Evolutionary conservation across 1,140 invertebrate species (phyloP), one percentile per base, ranked within the genome.

Genomic region (Condylostylus longicornis): DNA sequence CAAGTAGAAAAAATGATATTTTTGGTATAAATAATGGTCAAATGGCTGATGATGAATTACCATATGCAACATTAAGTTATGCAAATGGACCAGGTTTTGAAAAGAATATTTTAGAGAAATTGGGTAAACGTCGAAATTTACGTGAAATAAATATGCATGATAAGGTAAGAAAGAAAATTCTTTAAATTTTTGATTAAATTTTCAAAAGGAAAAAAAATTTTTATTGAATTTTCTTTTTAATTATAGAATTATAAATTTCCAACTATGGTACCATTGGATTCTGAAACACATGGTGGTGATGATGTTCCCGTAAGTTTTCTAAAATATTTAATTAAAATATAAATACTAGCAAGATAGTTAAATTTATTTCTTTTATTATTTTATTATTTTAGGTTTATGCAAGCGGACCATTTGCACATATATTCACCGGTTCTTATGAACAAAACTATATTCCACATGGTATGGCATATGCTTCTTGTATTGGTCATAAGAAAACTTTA

Each of bases 361-460:
- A n/a, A n/a, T n/a, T n/a, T n/a, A n/a, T n/a, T n/a, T n/a, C n/a
- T n/a, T n/a, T n/a, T n/a, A n/a, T n/a, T n/a, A n/a, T n/a, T n/a
- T n/a, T n/a, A n/a, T n/a, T n/a, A n/a, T n/a, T n/a, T n/a, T n/a
- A n/a, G n/a, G 71, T 79, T 3, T 77, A 66, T 49, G 72, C 75
- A 0, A 52, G 44, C n/a, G 61, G 62, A 18, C 82, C 85, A 5
- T 74, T 73, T 62, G 62, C 77, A 1, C 78, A 85, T 50, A 56
- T 86, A 10, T 72, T 86, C 37, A 69, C 72, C 23, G 78, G 79
- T 10, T 73, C 78, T 10, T 77, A 82, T 51, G 82, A 88, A 46
- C 82, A 87, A 54, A 78, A 70, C 51, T 75, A 80, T 47, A 73
- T 87, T n/a, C 72, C 79, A 19, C 78, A 83, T 50, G 68, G 75